Evolutionary conservation across 2,113 vertebrate genomes (phyloP).

Genomic region (Nothoprocta perdicaria): DNA sequence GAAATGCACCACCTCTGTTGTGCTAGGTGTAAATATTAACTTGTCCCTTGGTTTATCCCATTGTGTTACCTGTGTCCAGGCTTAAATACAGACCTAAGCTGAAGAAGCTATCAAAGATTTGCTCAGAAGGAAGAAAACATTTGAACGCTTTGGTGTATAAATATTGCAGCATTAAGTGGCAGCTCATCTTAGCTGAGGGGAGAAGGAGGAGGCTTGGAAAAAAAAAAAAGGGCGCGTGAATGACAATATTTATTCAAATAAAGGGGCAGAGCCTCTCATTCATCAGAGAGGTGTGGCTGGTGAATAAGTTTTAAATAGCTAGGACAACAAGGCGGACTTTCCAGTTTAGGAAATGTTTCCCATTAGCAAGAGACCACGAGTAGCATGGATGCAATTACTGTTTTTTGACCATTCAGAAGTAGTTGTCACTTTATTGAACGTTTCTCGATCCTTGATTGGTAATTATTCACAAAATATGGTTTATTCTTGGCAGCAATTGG

Average conservation of each 20-base stretch:
- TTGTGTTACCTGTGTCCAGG: not conserved
- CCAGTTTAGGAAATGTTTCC: constrained; percentile 5
- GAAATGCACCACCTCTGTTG: not conserved
- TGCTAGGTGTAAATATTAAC: not conserved
- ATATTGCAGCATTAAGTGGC: not conserved
- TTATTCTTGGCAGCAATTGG: not conserved
- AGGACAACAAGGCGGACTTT: not conserved
- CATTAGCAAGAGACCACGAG: not conserved
- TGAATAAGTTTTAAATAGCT: not conserved
- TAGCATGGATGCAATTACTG: not conserved
- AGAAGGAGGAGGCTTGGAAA: not conserved
- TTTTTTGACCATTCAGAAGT: constrained; percentile 4
- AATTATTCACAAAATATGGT: not conserved
- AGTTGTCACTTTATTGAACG: not conserved
- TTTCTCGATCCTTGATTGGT: not conserved
- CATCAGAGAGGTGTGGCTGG: not conserved
- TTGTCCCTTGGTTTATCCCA: not conserved
- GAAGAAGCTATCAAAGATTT: not conserved
- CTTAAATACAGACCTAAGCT: not conserved
- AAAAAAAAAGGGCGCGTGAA: not conserved
- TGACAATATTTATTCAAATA: not conserved
- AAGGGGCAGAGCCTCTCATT: constrained; percentile 5
- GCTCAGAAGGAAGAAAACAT: not conserved
- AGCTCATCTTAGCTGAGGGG: not conserved
- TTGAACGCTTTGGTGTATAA: not conserved